Evolutionary conservation across 2,888 invertebrate species (phyloP).

Genomic region (Osmoderma eremita): DNA sequence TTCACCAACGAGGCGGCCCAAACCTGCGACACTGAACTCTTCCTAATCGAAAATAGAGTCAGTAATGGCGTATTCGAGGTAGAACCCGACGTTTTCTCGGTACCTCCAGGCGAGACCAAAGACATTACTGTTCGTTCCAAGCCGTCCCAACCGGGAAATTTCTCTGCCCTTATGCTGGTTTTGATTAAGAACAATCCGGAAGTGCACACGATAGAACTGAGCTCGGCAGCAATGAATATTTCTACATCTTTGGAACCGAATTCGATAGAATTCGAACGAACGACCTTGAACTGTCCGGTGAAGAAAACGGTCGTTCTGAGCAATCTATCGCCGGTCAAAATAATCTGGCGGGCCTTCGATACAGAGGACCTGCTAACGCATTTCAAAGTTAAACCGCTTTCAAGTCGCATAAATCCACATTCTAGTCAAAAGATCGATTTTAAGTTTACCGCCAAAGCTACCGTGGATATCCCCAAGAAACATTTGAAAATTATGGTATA

Average conservation of each 20-base stretch:
- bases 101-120: constrained; percentile 47
- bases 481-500: constrained; percentile 65
- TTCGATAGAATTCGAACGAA: constrained; percentile 66
- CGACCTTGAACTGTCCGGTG: constrained; percentile 66
- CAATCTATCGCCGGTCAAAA: constrained; percentile 67
- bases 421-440: constrained; percentile 66
- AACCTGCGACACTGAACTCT: constrained; percentile 64
- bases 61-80: constrained; percentile 49
- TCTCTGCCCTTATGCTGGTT: constrained; percentile 57
- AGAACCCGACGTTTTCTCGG: constrained; percentile 48
- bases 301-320: constrained; percentile 66
- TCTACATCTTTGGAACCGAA: constrained; percentile 63
- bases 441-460: constrained; percentile 65
- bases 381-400: constrained; percentile 54
- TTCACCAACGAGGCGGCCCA: constrained; percentile 69
- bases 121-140: constrained; percentile 56
- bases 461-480: constrained; percentile 63
- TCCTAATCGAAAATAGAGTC: constrained; percentile 22
- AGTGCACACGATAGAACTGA: constrained; percentile 66
- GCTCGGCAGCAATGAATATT: constrained; percentile 67
- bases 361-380: constrained; percentile 12
- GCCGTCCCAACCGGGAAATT: constrained; percentile 56
- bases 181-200: constrained; percentile 70
- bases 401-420: constrained; percentile 63
- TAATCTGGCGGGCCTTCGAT: constrained; percentile 32